Base-by-base conservation (phyloP, 1,140 invertebrate species). In the Atta colombica region DNA sequence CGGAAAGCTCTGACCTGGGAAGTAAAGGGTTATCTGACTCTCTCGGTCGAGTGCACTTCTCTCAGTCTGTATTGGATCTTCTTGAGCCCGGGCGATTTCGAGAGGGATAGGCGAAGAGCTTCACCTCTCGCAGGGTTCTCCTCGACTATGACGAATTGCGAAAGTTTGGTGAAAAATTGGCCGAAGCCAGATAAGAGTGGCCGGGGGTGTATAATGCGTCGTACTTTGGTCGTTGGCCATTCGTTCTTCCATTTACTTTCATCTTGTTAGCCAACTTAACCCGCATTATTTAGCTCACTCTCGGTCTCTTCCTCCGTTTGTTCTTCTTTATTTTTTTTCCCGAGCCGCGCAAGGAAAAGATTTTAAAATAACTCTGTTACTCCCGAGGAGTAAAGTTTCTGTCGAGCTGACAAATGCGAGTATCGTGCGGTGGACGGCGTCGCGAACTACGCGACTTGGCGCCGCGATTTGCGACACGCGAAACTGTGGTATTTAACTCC, bases 21-120 rank as follows among this genome's bases (percentile, higher is more conserved):
- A 90, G 85, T 89, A 86, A 91, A 89, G 89, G 93, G 91, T 94
- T 94, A 93, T 94, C 93, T 87, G 88, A 87, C 89, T 92, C 91
- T 93, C 91, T 93, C 91, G 88, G 90, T 85, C 92, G 89, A 91
- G 86, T 90, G 92, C 91, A 88, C 90, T 93, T 86, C 71, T 85
- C 71, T 28, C 85, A 71, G 87, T 53, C 89, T 90, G 90, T 91
- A 91, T 91, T 58, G 87, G 77, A 87, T 88, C 90, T 84, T 69
- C 71, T 55, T 14, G 68, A 84, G 28, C 39, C 3, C 39, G 18
- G 45, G 25, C 35, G 55, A 84, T 31, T 72, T 51, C 25, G n/a
- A 77, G 71, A 21, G 81, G 58, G 16, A 35, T 39, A n/a, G 81
- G 71, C 61, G 63, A 69, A 55, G 66, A 35, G n/a, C 6, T 60